Base-by-base conservation (phyloP, 1,140 invertebrate species). In the Heliothis virescens region DNA sequence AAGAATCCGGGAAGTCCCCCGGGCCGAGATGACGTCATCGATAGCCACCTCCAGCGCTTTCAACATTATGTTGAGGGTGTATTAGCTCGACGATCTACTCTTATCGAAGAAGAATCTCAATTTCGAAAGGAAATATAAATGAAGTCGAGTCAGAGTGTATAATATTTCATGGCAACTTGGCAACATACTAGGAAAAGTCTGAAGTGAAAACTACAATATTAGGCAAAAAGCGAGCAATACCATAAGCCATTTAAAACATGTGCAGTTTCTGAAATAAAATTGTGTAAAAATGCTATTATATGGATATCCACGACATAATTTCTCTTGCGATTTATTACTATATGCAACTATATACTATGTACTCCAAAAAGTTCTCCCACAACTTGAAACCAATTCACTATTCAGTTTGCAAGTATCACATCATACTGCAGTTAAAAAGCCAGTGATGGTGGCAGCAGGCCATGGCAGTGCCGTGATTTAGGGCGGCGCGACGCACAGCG, bases 11-110 rank as follows among this genome's bases (percentile, higher is more conserved):
- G 79, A 84, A 87, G 63, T 83, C 71, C 82, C 63, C 11, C 59
- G 85, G 87, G 86, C 81, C 76, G 83, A 52, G 79, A 63, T 94
- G 91, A 94, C 92, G 90, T 94, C 90, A 90, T 81, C 79, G 60
- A 81, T 82, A 78, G 59, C 67, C 72, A 18, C 26, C 52, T 73
- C 72, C 16, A 48, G 50, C 63, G 52, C 34, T 78, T 34, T 67
- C 52, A 48, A 41, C 12, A 74, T 60, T 62, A 67, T 67, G 47
- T 21, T 48, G 63, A 67, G 63, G 52, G 74, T 62, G 50, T 75
- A 47, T 65, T 76, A 65, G 60, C 48, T 65, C 47, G 18, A 65
- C 48, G 48, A 52, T 77, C 48, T 50, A 60, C 57, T 60, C 53
- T 72, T 72, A 67, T 67, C 63, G 41, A 18, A 67, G 10, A 18